phyloP scores from a whole-genome alignment of 2,797 vertebrate genomes.

The Antrozous pallidus region DNA sequence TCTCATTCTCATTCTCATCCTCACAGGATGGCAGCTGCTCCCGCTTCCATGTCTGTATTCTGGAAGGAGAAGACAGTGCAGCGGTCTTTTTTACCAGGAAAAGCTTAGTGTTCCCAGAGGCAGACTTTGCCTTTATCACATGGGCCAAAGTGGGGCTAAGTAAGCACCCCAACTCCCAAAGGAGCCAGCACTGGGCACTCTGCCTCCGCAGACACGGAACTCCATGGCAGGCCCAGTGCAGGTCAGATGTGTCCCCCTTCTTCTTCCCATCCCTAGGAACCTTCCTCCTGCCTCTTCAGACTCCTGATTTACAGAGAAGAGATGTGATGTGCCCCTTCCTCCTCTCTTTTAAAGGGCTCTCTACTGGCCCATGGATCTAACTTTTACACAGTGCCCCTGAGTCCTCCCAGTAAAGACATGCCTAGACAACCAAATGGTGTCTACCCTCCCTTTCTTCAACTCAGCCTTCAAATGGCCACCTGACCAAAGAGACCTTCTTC shows the following conservation, averaged over 20 bases:
- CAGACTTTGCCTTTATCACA: background rate
- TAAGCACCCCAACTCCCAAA: background rate
- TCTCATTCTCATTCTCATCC: background rate
- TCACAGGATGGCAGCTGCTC: background rate
- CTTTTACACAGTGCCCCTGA: background rate
- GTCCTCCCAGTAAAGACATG: background rate
- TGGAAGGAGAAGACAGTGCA: background rate
- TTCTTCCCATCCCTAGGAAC: background rate
- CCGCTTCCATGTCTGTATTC: background rate
- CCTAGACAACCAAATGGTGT: background rate
- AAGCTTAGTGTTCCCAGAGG: background rate
- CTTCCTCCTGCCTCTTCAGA: background rate
- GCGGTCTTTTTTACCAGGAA: background rate
- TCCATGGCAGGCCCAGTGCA: background rate
- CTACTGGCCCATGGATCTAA: background rate
- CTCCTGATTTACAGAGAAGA: background rate
- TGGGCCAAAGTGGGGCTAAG: background rate
- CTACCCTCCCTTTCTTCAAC: background rate
- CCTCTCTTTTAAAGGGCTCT: background rate
- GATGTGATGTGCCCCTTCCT: background rate
- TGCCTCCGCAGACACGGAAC: background rate
- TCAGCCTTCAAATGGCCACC: background rate
- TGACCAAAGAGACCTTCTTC: background rate
- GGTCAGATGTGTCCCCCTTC: background rate
- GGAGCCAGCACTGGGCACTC: background rate